phyloP scores from a whole-genome alignment of 2,113 vertebrate genomes.

The Sander vitreus region DNA sequence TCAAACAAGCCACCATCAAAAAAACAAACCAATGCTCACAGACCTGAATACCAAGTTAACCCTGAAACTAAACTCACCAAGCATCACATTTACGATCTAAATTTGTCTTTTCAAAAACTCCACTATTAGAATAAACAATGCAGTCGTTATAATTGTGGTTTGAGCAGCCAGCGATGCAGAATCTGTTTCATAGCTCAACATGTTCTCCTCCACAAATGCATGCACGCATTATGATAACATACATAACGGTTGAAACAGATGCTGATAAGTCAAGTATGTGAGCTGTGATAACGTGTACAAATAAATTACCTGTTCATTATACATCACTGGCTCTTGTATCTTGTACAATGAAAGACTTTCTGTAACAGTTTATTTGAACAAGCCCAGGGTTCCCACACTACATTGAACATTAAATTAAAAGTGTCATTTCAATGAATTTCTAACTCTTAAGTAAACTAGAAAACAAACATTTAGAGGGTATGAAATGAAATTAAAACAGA shows the following conservation, averaged over 20 bases:
- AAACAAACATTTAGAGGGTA: background rate
- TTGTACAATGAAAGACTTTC: background rate
- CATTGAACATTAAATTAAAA: background rate
- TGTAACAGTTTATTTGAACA: background rate
- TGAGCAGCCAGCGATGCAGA: background rate
- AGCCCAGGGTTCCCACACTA: background rate
- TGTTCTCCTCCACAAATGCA: background rate
- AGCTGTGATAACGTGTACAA: background rate
- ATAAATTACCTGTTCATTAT: background rate
- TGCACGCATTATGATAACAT: background rate
- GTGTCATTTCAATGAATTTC: background rate
- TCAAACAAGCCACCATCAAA: conserved; percentile 24
- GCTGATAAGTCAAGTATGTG: background rate
- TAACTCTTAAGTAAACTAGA: background rate
- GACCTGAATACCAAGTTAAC: background rate
- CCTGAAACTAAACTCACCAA: background rate
- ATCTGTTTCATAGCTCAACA: background rate
- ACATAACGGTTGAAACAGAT: background rate
- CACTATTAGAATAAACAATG: background rate
- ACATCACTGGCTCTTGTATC: background rate
- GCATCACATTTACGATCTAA: background rate
- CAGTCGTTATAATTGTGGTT: background rate
- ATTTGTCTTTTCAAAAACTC: background rate
- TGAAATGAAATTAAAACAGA: background rate
- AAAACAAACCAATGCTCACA: background rate